A percentile compares a stretch with the other conserved stretches of the same genome.
Conservation (phyloP, 2,113 vertebrate genomes). For the Indicator indicator region DNA sequence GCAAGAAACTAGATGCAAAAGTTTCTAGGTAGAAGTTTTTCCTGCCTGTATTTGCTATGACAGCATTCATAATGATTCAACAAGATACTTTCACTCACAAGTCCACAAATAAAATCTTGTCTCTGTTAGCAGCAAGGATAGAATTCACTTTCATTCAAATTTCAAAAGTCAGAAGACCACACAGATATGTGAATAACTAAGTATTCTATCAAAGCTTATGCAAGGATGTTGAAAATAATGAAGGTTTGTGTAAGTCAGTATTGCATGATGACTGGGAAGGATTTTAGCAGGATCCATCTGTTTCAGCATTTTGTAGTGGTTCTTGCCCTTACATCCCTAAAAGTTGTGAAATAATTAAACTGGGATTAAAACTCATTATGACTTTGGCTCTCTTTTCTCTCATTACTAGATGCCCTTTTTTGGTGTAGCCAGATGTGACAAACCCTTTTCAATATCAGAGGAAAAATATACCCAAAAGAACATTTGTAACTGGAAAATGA, state of each 20-base stretch:
- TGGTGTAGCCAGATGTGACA: not conserved
- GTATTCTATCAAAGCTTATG: not conserved
- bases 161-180: not conserved
- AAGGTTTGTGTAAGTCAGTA: not conserved
- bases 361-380: not conserved
- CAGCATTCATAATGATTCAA: not conserved
- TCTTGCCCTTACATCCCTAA: not conserved
- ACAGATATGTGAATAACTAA: not conserved
- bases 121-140: not conserved
- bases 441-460: not conserved
- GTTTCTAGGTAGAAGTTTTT: not conserved
- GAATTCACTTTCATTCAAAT: not conserved
- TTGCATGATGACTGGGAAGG: not conserved
- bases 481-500: conserved; percentile 5
- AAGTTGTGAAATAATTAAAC: not conserved
- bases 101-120: not conserved
- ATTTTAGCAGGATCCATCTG: not conserved
- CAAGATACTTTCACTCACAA: not conserved
- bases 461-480: conserved; percentile 19
- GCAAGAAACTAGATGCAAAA: not conserved
- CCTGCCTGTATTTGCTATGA: not conserved
- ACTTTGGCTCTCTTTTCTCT: not conserved
- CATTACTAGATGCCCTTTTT: not conserved
- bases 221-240: not conserved
- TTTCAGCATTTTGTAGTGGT: not conserved